Percentiles rank a stretch among this genome's conserved stretches.
These are phyloP conservation scores for Chrysaora quinquecirrha DNA, from an alignment of 30 jellyfish, hydroid and myxozoan genomes.

Conservation along the genomic window DNA sequence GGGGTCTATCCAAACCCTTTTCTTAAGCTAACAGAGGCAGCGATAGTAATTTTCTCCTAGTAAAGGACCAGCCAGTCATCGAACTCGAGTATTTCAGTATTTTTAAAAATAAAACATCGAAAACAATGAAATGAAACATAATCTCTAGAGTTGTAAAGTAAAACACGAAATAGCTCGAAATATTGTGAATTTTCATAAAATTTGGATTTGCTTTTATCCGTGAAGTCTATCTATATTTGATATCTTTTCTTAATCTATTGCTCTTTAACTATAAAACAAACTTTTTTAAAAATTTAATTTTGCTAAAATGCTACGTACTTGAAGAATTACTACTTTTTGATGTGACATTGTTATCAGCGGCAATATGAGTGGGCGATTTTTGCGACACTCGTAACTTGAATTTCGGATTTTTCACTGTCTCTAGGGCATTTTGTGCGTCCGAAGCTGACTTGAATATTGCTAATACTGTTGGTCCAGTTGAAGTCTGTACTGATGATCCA, in stretches of 20 bases:
- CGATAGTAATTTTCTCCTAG: no score
- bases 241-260: no score
- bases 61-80: no score
- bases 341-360: conserved; percentile 64
- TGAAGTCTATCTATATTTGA: no score
- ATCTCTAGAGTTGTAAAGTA: neutral
- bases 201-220: conserved; percentile 38
- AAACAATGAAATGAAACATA: no score
- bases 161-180: neutral
- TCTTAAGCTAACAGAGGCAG: no score
- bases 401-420: conserved; percentile 80
- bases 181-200: conserved; percentile 51
- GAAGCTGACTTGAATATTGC: conserved; percentile 90
- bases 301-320: conserved; percentile 68
- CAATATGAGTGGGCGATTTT: conserved; percentile 93
- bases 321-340: conserved; percentile 58
- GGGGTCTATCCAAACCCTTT: no score
- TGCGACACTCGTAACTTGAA: conserved; percentile 94
- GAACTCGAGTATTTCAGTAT: no score
- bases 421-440: conserved; percentile 92
- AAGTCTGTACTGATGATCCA: conserved; percentile 68
- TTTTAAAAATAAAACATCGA: no score
- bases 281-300: conserved; percentile 38
- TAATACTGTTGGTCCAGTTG: conserved; percentile 80
- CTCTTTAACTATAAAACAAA: conserved; percentile 62